Conservation (phyloP, 2,113 vertebrate species). For the Leptobrachium leishanense region DNA sequence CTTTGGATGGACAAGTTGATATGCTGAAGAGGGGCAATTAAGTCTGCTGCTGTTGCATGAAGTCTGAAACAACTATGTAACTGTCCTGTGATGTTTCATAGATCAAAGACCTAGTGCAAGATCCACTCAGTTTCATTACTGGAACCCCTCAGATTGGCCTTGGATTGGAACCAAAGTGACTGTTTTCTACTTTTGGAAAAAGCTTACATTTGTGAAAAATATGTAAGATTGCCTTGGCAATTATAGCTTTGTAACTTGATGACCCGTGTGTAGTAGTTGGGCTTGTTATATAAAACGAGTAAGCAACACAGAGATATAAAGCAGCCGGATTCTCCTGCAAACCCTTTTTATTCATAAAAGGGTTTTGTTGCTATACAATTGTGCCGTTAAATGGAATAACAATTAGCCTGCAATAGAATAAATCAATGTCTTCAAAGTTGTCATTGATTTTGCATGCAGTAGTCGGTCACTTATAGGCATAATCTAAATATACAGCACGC, state of each 20-base stretch:
- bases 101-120: conserved; percentile 39
- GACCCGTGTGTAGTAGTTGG: conserved; percentile 14
- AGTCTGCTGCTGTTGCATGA: conserved; percentile 39
- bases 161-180: conserved; percentile 19
- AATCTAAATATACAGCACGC: conserved; percentile 16
- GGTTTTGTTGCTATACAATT: background rate
- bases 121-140: conserved; percentile 17
- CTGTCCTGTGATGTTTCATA: conserved; percentile 45
- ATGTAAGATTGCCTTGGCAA: background rate
- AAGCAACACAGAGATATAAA: conserved; percentile 8
- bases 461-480: background rate
- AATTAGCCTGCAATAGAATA: conserved; percentile 21
- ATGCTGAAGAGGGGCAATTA: conserved; percentile 38
- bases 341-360: background rate
- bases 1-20: conserved; percentile 48
- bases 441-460: conserved; percentile 38
- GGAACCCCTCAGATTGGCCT: conserved; percentile 18
- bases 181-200: conserved; percentile 13
- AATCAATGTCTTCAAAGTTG: conserved; percentile 19
- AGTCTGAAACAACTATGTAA: conserved; percentile 21
- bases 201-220: background rate
- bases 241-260: background rate
- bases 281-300: conserved; percentile 7
- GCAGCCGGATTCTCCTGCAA: conserved; percentile 5
- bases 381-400: conserved; percentile 8